phyloP scores from a whole-genome alignment of 2,888 invertebrate genomes.

The Acleris emargana region DNA sequence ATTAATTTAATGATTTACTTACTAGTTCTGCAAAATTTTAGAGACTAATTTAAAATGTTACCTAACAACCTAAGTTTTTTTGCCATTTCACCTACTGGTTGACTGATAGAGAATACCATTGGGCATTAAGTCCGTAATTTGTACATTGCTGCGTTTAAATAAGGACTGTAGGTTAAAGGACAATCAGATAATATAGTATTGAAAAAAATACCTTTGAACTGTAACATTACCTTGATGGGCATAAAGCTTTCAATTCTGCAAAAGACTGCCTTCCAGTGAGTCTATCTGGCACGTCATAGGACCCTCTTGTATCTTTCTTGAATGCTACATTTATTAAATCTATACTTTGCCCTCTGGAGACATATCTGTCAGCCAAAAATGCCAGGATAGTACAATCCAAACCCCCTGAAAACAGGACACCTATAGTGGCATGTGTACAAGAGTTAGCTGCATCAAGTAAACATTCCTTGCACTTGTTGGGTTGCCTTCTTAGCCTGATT shows the following conservation, averaged over 20 bases:
- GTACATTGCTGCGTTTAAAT: too few species aligned
- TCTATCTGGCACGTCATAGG: constrained; percentile 92
- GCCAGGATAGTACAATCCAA: constrained; percentile 97
- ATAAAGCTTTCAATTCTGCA: constrained; percentile 86
- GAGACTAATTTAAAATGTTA: too few species aligned
- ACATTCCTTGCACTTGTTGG: constrained; percentile 85
- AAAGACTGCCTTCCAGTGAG: constrained; percentile 89
- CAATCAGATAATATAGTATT: too few species aligned
- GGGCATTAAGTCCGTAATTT: too few species aligned
- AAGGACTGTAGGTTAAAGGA: too few species aligned
- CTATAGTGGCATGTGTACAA: constrained; percentile 87
- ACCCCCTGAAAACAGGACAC: constrained; percentile 97
- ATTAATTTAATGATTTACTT: too few species aligned
- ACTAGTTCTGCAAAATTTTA: too few species aligned
- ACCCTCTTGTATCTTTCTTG: constrained; percentile 73
- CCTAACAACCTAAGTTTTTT: too few species aligned
- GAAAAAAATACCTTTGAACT: too few species aligned
- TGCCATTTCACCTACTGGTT: too few species aligned
- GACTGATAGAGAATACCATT: too few species aligned
- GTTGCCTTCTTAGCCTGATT: constrained; percentile 84
- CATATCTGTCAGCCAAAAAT: constrained; percentile 88
- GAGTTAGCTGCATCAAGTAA: constrained; percentile 48
- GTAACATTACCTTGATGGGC: constrained; percentile 82
- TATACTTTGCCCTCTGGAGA: constrained; percentile 87
- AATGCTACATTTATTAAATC: constrained; percentile 98